A percentile compares a stretch with the other conserved stretches of the same genome.
Evolutionary conservation across 2,113 vertebrate species (phyloP).

Genomic region (Phyllostomus discolor): DNA sequence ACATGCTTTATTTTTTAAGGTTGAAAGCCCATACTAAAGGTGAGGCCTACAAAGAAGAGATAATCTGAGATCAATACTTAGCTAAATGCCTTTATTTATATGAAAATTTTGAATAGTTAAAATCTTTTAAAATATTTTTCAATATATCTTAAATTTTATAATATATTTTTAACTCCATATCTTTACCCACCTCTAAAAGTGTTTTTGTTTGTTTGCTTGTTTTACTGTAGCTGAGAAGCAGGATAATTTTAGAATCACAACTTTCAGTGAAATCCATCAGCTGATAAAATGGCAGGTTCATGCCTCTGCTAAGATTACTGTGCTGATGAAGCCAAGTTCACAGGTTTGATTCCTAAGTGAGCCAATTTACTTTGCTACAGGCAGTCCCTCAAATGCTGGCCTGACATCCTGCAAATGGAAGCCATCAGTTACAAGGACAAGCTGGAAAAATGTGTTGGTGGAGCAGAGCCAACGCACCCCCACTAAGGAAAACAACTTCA

Average conservation of each 20-base stretch:
- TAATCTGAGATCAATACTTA: background rate
- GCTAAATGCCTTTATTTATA: background rate
- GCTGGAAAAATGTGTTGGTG: background rate
- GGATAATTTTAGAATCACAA: constrained; percentile 7
- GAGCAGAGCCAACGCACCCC: background rate
- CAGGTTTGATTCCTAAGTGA: constrained; percentile 31
- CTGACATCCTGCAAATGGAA: constrained; percentile 22
- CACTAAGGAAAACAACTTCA: background rate
- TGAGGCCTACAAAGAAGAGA: background rate
- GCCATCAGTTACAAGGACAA: constrained; percentile 19
- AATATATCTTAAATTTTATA: background rate
- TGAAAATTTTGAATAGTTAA: background rate
- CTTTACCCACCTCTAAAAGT: background rate
- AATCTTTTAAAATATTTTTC: background rate
- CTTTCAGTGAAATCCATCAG: constrained; percentile 41
- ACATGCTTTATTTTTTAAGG: background rate
- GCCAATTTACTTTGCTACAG: constrained; percentile 38
- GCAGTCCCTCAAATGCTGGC: background rate
- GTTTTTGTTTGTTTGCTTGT: background rate
- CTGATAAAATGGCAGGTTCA: background rate
- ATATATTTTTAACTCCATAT: background rate
- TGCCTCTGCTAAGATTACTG: background rate
- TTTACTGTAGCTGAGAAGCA: background rate
- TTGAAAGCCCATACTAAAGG: background rate
- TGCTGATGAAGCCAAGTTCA: constrained; percentile 24